Conservation (phyloP, 1,140 invertebrate genomes). For the Macrosteles quadrilineatus region DNA sequence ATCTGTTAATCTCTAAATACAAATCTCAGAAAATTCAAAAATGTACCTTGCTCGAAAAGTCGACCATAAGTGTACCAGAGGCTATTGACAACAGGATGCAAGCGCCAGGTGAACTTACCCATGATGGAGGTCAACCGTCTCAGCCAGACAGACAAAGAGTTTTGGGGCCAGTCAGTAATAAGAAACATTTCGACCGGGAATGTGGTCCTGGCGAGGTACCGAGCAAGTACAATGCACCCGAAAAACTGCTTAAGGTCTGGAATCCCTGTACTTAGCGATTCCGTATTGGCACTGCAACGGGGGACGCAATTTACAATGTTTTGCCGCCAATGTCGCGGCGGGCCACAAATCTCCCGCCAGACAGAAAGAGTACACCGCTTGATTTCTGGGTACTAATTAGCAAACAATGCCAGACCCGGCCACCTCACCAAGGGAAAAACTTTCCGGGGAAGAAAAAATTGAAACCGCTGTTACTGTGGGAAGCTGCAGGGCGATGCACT, state of each 20-base stretch:
- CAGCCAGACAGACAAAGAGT: no score
- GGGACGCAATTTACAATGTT: slow-evolving; percentile 21
- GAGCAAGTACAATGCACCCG: slow-evolving; percentile 16
- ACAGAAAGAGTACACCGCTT: slow-evolving; percentile 13
- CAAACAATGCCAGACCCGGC: slow-evolving; percentile 8
- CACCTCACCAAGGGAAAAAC: slow-evolving; percentile 6
- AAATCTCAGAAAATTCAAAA: no score
- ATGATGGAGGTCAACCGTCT: no score
- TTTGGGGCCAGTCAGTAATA: not conserved
- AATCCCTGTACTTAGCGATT: not conserved
- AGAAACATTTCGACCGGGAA: slow-evolving; percentile 5
- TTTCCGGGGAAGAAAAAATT: slow-evolving; percentile 6
- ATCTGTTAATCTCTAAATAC: no score
- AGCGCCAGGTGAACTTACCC: no score
- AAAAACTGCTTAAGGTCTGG: slow-evolving; percentile 5
- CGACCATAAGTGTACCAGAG: no score
- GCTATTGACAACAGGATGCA: no score
- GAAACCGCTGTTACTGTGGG: slow-evolving; percentile 5
- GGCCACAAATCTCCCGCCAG: not conserved
- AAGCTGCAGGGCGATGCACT: not conserved
- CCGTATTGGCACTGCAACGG: slow-evolving; percentile 9
- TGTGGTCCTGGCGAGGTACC: not conserved
- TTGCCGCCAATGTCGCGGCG: slow-evolving; percentile 9
- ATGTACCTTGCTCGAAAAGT: no score
- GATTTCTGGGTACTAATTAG: slow-evolving; percentile 19